Percentiles rank a stretch among this genome's conserved stretches.
phyloP scores from a whole-genome alignment of 2,888 invertebrate genomes.

The Pardosa pseudoannulata region DNA sequence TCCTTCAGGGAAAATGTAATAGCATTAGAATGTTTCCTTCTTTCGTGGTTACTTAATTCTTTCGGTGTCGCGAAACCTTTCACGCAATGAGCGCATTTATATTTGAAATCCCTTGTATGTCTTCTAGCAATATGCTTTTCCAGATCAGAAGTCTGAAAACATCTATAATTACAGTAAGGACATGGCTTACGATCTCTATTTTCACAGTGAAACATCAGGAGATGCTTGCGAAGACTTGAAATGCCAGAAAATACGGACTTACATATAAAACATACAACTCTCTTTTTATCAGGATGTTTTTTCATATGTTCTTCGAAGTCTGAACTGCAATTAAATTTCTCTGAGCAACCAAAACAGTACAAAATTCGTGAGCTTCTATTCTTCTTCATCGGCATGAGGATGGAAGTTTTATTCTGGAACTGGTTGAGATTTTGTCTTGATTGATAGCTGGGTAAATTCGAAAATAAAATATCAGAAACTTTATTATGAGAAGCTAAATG shows the following conservation, averaged over 20 bases:
- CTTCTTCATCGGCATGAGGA: no score
- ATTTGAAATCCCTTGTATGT: neutral
- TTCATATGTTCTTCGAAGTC: neutral
- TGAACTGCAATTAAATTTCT: neutral
- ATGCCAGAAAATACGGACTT: neutral
- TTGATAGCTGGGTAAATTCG: no score
- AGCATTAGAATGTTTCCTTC: neutral
- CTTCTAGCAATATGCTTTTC: conserved; percentile 1
- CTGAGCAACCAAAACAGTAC: neutral
- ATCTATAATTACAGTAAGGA: neutral
- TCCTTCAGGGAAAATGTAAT: no score
- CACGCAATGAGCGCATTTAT: neutral
- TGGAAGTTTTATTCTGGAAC: no score
- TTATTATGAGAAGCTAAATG: neutral
- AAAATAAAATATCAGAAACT: no score
- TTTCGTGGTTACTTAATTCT: neutral
- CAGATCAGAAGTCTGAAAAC: neutral
- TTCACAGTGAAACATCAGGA: neutral
- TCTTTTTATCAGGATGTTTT: neutral
- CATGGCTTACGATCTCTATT: neutral
- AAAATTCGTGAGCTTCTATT: no score
- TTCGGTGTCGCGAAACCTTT: neutral
- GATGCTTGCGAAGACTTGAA: neutral
- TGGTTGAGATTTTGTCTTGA: no score
- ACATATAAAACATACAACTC: neutral